Evolutionary conservation across 2,888 invertebrate genomes (phyloP).

Genomic region (Ecdyonurus torrentis): DNA sequence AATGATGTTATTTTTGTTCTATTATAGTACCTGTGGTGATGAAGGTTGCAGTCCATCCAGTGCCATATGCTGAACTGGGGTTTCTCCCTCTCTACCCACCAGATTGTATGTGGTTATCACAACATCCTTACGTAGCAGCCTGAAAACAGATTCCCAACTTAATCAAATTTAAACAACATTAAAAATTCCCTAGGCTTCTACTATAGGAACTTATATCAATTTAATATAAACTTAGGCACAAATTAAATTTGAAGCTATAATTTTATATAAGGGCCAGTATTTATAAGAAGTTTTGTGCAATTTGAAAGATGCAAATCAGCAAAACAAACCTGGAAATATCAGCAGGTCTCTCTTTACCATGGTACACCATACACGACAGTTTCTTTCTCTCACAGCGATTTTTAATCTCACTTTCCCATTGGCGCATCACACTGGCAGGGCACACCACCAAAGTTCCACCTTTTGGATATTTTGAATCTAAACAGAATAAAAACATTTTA

Average conservation of each 20-base stretch:
- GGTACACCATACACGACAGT: slow-evolving; percentile 53
- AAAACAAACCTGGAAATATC: slow-evolving; percentile 30
- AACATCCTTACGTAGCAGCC: slow-evolving; percentile 53
- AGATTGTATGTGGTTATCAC: slow-evolving; percentile 83
- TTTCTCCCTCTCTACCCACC: slow-evolving; percentile 39
- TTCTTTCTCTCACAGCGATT: slow-evolving; percentile 41
- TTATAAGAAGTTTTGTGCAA: not conserved
- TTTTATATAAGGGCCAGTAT: not conserved
- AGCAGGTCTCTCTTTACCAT: slow-evolving; percentile 58
- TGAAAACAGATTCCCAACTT: slow-evolving; percentile 18
- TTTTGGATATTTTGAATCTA: slow-evolving; percentile 14
- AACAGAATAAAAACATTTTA: not conserved
- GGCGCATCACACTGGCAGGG: slow-evolving; percentile 77
- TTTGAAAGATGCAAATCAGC: slow-evolving; percentile 1
- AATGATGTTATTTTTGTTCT: too few species aligned
- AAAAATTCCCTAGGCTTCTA: too few species aligned
- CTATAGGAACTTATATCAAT: too few species aligned
- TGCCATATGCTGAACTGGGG: not conserved
- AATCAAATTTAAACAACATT: too few species aligned
- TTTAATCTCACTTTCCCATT: slow-evolving; percentile 72
- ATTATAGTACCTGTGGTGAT: too few species aligned
- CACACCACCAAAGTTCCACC: slow-evolving; percentile 80
- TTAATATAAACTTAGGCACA: not conserved
- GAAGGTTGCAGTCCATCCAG: not conserved
- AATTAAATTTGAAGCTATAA: too few species aligned